Evolutionary conservation across 2,113 vertebrate species (phyloP).

Genomic region (Psilopsiagon aymara): DNA sequence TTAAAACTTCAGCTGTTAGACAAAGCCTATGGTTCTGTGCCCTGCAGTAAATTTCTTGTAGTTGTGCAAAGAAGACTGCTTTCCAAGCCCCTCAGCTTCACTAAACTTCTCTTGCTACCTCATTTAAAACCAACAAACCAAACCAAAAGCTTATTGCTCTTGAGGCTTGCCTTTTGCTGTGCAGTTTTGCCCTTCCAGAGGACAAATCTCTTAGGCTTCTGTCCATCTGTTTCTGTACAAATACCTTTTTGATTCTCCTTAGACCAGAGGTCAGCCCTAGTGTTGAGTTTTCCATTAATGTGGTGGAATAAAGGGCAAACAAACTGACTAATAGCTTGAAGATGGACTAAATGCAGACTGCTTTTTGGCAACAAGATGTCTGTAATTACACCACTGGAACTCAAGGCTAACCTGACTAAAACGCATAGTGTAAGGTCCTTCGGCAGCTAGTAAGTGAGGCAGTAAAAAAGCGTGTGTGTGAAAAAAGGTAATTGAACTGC

Average conservation of each 20-base stretch:
- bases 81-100: slow-evolving; percentile 55
- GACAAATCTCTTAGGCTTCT: background rate
- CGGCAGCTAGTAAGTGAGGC: slow-evolving; percentile 80
- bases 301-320: slow-evolving; percentile 1
- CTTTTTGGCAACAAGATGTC: background rate
- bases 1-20: slow-evolving; percentile 54
- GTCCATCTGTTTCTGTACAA: slow-evolving; percentile 29
- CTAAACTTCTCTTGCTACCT: slow-evolving; percentile 56
- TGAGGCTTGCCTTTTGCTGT: slow-evolving; percentile 44
- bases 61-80: slow-evolving; percentile 49
- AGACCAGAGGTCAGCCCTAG: background rate
- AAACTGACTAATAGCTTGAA: slow-evolving; percentile 2
- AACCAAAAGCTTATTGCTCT: background rate
- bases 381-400: slow-evolving; percentile 69
- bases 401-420: slow-evolving; percentile 73
- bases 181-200: background rate
- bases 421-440: slow-evolving; percentile 75
- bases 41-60: slow-evolving; percentile 34
- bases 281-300: background rate
- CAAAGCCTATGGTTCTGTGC: slow-evolving; percentile 34
- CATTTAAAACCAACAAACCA: background rate
- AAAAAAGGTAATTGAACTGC: slow-evolving; percentile 80
- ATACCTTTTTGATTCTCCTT: background rate
- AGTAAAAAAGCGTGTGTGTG: slow-evolving; percentile 79
- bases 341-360: slow-evolving; percentile 20